These are phyloP conservation scores for Crocidura indochinensis DNA, from an alignment of 2,797 vertebrate species.

Conservation along the genomic window DNA sequence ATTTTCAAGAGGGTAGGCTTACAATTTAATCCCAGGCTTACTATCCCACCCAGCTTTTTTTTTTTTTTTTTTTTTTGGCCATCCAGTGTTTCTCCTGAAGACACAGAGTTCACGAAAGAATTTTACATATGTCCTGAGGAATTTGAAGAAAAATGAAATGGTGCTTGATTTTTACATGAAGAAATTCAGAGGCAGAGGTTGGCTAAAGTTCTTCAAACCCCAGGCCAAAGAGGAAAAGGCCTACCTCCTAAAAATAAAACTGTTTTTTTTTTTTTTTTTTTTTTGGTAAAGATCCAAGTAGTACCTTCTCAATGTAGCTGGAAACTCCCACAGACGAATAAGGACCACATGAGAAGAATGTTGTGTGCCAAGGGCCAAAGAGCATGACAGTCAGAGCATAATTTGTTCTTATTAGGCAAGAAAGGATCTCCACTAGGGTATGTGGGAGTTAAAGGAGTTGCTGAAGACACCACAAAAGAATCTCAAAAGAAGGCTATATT, in stretches of 20 bases:
- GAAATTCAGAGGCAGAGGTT: slow-evolving; percentile 38
- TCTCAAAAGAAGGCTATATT: not conserved
- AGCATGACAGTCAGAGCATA: not conserved
- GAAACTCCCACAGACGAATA: slow-evolving; percentile 40
- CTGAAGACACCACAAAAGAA: slow-evolving; percentile 52
- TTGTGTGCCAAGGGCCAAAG: slow-evolving; percentile 14
- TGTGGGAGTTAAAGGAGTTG: not conserved
- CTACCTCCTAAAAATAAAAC: slow-evolving; percentile 24
- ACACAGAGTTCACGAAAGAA: slow-evolving; percentile 33
- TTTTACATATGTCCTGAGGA: slow-evolving; percentile 8
- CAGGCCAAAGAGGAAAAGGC: slow-evolving; percentile 29
- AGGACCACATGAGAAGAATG: slow-evolving; percentile 41
- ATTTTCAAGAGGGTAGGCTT: slow-evolving; percentile 16
- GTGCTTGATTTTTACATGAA: slow-evolving; percentile 58
- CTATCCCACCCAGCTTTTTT: not conserved
- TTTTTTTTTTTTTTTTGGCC: not conserved
- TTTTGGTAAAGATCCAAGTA: not conserved
- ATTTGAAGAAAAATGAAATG: slow-evolving; percentile 51
- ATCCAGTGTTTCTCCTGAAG: not conserved
- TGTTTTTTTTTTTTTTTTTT: too few relatives aligned
- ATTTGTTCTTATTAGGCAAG: not conserved
- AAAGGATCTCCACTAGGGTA: not conserved
- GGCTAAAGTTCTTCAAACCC: slow-evolving; percentile 29
- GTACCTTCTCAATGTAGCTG: slow-evolving; percentile 13
- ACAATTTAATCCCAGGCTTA: slow-evolving; percentile 20